Percentiles rank a stretch among this genome's conserved stretches.
Evolutionary conservation across 2,113 vertebrate species (phyloP).

Genomic region (Petaurus breviceps): DNA sequence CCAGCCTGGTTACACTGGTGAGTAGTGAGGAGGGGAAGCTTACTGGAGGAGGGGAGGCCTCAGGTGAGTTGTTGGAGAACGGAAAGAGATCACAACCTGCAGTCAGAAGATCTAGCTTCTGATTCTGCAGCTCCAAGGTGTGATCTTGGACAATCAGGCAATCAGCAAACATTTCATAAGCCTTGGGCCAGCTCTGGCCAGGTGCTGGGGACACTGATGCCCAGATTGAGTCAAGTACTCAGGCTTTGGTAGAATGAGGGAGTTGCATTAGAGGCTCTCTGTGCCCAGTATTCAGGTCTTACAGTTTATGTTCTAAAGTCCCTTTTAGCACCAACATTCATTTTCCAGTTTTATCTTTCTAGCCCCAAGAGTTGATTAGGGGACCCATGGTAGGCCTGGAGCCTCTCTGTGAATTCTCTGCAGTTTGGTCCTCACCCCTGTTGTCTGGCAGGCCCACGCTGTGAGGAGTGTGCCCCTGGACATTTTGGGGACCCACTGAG

Average conservation of each 20-base stretch:
- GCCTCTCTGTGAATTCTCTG: neutral
- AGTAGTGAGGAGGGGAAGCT: constrained; percentile 24
- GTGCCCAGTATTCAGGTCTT: neutral
- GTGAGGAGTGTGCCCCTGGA: constrained; percentile 95
- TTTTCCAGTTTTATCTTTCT: neutral
- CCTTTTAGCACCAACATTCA: neutral
- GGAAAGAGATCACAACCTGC: neutral
- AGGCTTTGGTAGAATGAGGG: neutral
- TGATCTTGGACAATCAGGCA: neutral
- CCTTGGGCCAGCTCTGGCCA: neutral
- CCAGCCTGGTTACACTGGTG: constrained; percentile 94
- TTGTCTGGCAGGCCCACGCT: constrained; percentile 87
- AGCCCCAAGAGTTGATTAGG: neutral
- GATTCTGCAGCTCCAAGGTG: too few relatives aligned
- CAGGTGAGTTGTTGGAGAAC: neutral
- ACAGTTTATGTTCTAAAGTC: neutral
- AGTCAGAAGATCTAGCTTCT: neutral
- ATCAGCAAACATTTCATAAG: neutral
- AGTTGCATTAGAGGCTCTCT: neutral
- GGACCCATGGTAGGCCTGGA: neutral
- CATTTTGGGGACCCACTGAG: constrained; percentile 94
- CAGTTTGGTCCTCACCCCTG: neutral
- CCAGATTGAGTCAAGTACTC: neutral
- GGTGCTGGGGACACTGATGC: too few relatives aligned
- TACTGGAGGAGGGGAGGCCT: neutral